phyloP scores from a whole-genome alignment of 2,888 invertebrate species.

The Diadegma fenestrale region DNA sequence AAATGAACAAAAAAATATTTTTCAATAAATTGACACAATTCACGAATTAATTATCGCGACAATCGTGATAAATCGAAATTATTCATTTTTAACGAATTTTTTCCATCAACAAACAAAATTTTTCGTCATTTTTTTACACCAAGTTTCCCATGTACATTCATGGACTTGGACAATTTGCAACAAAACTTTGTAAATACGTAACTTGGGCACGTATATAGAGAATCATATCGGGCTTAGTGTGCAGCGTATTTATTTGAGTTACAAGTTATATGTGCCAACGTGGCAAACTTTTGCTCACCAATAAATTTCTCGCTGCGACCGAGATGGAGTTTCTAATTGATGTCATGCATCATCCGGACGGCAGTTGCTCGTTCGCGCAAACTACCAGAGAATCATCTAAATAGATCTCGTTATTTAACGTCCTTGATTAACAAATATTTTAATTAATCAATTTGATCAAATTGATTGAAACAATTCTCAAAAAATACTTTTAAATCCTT shows the following conservation, averaged over 20 bases:
- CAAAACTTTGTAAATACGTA: not conserved
- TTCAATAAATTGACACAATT: not conserved
- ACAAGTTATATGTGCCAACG: slow-evolving; percentile 29
- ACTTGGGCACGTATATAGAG: not conserved
- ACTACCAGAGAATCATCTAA: not conserved
- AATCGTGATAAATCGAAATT: too few species aligned
- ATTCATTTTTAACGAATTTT: not conserved
- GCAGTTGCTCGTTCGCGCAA: not conserved
- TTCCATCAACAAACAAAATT: not conserved
- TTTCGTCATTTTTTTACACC: not conserved
- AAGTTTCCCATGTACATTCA: not conserved
- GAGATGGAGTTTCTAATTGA: slow-evolving; percentile 46
- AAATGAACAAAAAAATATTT: too few species aligned
- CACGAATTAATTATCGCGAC: not conserved
- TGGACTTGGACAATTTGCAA: not conserved
- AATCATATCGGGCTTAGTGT: too few species aligned
- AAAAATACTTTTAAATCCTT: not conserved
- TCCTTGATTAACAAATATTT: not conserved
- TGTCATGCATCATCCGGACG: slow-evolving; percentile 16
- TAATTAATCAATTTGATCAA: not conserved
- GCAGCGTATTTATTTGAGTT: slow-evolving; percentile 2
- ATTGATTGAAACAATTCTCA: not conserved
- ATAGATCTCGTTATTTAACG: not conserved
- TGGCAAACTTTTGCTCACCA: slow-evolving; percentile 37
- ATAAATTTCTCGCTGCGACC: slow-evolving; percentile 44